Percentiles rank a stretch among this genome's conserved stretches.
Evolutionary conservation across 2,113 vertebrate genomes (phyloP).

Genomic region (Misgurnus anguillicaudatus): DNA sequence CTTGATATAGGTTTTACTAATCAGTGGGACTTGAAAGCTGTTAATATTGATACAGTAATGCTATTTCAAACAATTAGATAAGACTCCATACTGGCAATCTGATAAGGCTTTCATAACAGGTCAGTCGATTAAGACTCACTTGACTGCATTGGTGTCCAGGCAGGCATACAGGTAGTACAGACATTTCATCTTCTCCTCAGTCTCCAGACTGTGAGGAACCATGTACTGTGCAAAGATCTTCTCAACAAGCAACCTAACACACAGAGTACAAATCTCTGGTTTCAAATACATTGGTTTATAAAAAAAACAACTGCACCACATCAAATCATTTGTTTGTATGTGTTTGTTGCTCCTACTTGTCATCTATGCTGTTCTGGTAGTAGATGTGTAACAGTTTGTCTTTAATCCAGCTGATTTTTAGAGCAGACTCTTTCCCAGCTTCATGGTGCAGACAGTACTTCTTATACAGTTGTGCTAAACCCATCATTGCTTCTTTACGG

Average conservation of each 20-base stretch:
- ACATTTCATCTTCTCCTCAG: constrained; percentile 99
- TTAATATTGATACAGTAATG: neutral
- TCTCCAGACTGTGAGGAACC: constrained; percentile 97
- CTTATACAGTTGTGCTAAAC: constrained; percentile 94
- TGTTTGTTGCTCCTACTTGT: constrained; percentile 81
- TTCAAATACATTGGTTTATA: neutral
- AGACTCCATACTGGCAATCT: neutral
- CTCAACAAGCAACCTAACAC: constrained; percentile 89
- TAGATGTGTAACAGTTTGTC: constrained; percentile 99
- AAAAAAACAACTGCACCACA: neutral
- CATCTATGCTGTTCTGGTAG: constrained; percentile 99
- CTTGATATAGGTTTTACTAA: neutral
- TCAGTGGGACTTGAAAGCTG: neutral
- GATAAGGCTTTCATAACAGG: neutral
- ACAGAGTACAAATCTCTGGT: neutral
- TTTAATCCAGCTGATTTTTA: constrained; percentile 99
- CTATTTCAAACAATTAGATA: neutral
- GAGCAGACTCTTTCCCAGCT: constrained; percentile 93
- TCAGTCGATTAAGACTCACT: constrained; percentile 78
- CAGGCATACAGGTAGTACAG: constrained; percentile 98
- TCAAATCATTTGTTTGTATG: neutral
- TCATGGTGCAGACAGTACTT: constrained; percentile 98
- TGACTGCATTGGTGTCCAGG: constrained; percentile 97
- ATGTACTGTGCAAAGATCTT: constrained; percentile 99
- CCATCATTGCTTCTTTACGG: constrained; percentile 99